A percentile compares a stretch with the other conserved stretches of the same genome.
Evolutionary conservation across 2,888 invertebrate genomes (phyloP).

Genomic region (Odontocerum albicorne): DNA sequence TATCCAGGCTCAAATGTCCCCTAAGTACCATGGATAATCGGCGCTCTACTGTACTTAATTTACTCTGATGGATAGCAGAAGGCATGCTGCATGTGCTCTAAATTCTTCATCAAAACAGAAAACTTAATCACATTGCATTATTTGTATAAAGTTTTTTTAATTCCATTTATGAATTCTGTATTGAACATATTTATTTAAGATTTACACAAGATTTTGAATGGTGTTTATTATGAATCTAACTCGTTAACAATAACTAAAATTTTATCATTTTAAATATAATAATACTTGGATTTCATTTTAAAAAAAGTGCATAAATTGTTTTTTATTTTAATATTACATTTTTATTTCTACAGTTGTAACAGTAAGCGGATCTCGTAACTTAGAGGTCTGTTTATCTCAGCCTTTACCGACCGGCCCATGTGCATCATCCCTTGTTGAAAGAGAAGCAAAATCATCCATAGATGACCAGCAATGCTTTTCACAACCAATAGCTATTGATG

Average conservation of each 20-base stretch:
- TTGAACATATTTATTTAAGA: too few species aligned
- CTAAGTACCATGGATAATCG: too few species aligned
- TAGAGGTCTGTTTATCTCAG: constrained; percentile 47
- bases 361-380: constrained; percentile 21
- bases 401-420: constrained; percentile 41
- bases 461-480: constrained; percentile 74
- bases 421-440: constrained; percentile 40
- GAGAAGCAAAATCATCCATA: constrained; percentile 46
- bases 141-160: too few species aligned
- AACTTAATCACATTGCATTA: too few species aligned
- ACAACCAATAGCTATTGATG: constrained; percentile 82
- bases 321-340: constrained; percentile 2
- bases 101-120: too few species aligned
- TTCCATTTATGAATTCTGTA: too few species aligned
- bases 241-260: not conserved
- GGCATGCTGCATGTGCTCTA: too few species aligned
- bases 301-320: not conserved
- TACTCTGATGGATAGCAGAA: too few species aligned
- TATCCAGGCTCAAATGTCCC: too few species aligned
- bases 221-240: not conserved
- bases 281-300: not conserved
- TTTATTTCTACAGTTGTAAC: constrained; percentile 25
- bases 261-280: not conserved
- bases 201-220: too few species aligned
- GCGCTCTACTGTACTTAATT: too few species aligned